These are phyloP conservation scores for Drosophila miranda DNA, from an alignment of 1,140 invertebrate genomes.

Conservation along the genomic window DNA sequence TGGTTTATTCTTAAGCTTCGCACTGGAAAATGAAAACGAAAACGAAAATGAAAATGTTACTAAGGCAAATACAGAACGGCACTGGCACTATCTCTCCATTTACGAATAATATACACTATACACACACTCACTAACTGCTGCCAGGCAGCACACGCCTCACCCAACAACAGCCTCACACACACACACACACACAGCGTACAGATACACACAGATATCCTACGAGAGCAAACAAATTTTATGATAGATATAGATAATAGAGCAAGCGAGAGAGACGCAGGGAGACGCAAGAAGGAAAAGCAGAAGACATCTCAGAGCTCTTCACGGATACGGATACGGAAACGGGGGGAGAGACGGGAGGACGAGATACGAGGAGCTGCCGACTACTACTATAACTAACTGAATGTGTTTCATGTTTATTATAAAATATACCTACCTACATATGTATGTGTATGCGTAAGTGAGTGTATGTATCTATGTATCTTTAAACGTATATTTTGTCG, in stretches of 20 bases:
- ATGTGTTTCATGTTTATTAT: slow-evolving; percentile 73
- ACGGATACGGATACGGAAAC: too few relatives aligned
- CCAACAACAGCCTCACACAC: background rate
- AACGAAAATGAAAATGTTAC: slow-evolving; percentile 15
- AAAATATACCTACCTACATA: slow-evolving; percentile 26
- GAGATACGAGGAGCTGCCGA: background rate
- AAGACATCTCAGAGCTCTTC: too few relatives aligned
- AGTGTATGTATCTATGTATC: slow-evolving; percentile 54
- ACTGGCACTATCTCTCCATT: slow-evolving; percentile 27
- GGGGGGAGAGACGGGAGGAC: too few relatives aligned
- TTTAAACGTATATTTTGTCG: slow-evolving; percentile 64
- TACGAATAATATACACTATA: slow-evolving; percentile 3
- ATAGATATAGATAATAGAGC: slow-evolving; percentile 37
- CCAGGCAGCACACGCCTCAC: slow-evolving; percentile 27
- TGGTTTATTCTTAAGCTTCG: slow-evolving; percentile 44
- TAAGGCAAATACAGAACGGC: slow-evolving; percentile 26
- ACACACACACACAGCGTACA: slow-evolving; percentile 19
- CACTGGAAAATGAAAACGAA: slow-evolving; percentile 17
- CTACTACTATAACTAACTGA: slow-evolving; percentile 74
- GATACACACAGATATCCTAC: slow-evolving; percentile 14
- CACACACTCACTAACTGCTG: slow-evolving; percentile 17
- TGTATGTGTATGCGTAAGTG: slow-evolving; percentile 16
- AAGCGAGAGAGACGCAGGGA: slow-evolving; percentile 8
- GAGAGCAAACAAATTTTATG: slow-evolving; percentile 21
- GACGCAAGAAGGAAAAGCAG: background rate